These are phyloP conservation scores for Pseudochromis fuscus DNA, from an alignment of 2,797 vertebrate species.

Conservation along the genomic window DNA sequence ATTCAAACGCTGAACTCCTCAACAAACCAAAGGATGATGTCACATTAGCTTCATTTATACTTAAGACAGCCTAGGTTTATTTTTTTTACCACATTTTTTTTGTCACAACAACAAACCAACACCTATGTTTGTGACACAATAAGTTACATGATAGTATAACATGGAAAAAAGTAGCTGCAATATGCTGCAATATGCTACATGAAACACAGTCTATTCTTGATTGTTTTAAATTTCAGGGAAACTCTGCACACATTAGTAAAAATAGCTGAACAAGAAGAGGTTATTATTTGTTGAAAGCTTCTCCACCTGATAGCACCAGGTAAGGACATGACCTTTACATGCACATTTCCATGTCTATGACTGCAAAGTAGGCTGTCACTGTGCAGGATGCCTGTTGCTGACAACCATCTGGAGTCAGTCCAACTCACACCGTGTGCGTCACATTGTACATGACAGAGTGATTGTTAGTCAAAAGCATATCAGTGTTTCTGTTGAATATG, in stretches of 20 bases:
- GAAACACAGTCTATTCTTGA: neutral
- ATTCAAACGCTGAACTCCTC: too few species aligned
- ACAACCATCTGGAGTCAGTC: conserved; percentile 57
- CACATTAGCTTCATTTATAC: too few species aligned
- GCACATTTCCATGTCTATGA: neutral
- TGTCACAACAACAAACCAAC: too few species aligned
- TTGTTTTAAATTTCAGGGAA: conserved; percentile 29
- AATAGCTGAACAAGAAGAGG: conserved; percentile 2
- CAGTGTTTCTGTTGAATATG: conserved; percentile 67
- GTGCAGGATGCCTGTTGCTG: conserved; percentile 25
- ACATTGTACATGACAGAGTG: conserved; percentile 38
- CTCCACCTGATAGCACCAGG: conserved; percentile 14
- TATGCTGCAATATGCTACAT: neutral
- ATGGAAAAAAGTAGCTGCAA: too few species aligned
- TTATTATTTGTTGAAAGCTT: conserved; percentile 27
- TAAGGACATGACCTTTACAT: conserved; percentile 44
- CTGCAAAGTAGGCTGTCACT: conserved; percentile 26
- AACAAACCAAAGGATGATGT: too few species aligned
- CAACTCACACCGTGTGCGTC: conserved; percentile 28
- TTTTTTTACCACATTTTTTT: too few species aligned
- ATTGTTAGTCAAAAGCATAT: conserved; percentile 59
- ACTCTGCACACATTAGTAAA: conserved; percentile 8
- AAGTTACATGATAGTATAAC: too few species aligned
- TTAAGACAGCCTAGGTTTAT: too few species aligned
- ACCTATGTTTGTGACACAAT: too few species aligned